phyloP scores from a whole-genome alignment of 2,113 vertebrate species.

The Datnioides undecimradiatus region DNA sequence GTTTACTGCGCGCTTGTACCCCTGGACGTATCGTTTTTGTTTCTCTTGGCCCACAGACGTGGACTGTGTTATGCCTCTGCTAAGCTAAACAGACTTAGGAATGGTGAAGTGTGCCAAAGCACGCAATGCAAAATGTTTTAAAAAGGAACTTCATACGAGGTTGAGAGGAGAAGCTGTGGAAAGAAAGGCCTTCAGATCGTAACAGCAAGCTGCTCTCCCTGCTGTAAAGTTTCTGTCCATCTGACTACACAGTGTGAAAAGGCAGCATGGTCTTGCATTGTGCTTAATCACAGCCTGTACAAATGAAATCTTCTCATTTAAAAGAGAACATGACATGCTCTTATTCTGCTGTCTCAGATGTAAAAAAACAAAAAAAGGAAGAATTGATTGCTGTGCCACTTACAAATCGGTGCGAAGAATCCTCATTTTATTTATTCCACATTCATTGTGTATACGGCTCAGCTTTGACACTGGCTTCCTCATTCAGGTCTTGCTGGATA shows the following conservation, averaged over 20 bases:
- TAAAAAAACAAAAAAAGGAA: not conserved
- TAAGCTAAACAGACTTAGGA: constrained; percentile 83
- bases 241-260: constrained; percentile 5
- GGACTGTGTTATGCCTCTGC: constrained; percentile 78
- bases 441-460: not conserved
- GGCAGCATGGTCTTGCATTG: not conserved
- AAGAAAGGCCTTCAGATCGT: constrained; percentile 46
- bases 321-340: not conserved
- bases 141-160: constrained; percentile 70
- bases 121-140: constrained; percentile 75
- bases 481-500: constrained; percentile 6
- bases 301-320: not conserved
- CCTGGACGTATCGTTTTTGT: constrained; percentile 82
- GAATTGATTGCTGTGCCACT: not conserved
- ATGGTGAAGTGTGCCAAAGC: constrained; percentile 78
- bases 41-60: constrained; percentile 78
- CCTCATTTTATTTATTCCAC: constrained; percentile 6
- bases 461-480: constrained; percentile 14
- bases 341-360: not conserved
- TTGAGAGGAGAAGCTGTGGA: constrained; percentile 62
- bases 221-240: not conserved
- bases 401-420: constrained; percentile 9
- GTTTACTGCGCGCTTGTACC: constrained; percentile 70
- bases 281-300: not conserved
- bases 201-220: constrained; percentile 15